Evolutionary conservation across 2,888 invertebrate genomes (phyloP).

Genomic region (Conistra vaccinii): DNA sequence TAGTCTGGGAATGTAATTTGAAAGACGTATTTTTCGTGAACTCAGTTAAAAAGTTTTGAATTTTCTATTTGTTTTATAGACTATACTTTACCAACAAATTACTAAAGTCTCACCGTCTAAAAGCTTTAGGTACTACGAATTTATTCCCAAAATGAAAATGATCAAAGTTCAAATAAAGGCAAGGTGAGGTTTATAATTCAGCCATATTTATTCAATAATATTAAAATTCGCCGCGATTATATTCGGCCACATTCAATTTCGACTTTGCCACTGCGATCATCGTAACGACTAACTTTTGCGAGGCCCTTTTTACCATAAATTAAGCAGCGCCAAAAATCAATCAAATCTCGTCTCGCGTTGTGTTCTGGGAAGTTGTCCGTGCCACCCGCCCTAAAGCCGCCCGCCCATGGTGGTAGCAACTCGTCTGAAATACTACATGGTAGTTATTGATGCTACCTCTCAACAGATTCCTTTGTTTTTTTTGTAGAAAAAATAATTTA

Average conservation of each 20-base stretch:
- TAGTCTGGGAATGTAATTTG: conserved; percentile 40
- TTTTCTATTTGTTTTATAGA: conserved; percentile 12
- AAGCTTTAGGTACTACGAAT: neutral
- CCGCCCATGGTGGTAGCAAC: neutral
- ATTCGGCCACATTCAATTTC: conserved; percentile 41
- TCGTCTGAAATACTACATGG: conserved; percentile 12
- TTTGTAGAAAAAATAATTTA: neutral
- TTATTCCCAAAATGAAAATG: conserved; percentile 24
- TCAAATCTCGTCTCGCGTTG: conserved; percentile 44
- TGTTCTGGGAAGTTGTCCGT: conserved; percentile 45
- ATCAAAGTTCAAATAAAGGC: conserved; percentile 27
- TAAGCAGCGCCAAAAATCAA: conserved; percentile 54
- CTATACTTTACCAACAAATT: conserved; percentile 16
- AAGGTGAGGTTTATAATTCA: conserved; percentile 19
- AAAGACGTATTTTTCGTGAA: conserved; percentile 34
- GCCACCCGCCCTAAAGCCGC: conserved; percentile 35
- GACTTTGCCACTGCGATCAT: conserved; percentile 29
- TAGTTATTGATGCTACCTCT: neutral
- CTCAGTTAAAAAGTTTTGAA: conserved; percentile 19
- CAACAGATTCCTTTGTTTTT: neutral
- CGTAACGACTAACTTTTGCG: conserved; percentile 54
- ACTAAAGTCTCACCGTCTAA: neutral
- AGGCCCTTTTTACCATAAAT: conserved; percentile 58
- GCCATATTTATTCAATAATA: conserved; percentile 41
- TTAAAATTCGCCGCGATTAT: conserved; percentile 31